Percentiles rank a stretch among this genome's conserved stretches.
Evolutionary conservation across 2,113 vertebrate species (phyloP).

Genomic region (Grus americana): DNA sequence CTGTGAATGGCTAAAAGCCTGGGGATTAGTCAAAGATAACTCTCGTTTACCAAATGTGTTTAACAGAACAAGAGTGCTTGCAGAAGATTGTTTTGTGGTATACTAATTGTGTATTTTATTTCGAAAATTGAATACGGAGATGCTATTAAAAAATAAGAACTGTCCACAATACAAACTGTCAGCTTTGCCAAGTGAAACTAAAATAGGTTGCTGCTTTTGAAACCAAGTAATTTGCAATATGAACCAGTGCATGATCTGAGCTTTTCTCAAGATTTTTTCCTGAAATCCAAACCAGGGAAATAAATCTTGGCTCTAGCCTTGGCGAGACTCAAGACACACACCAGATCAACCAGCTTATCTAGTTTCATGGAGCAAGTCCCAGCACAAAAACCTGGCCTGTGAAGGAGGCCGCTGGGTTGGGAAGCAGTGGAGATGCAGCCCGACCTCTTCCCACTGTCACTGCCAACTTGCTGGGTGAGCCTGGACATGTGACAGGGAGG

Average conservation of each 20-base stretch:
- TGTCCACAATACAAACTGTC: not conserved
- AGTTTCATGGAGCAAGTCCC: not conserved
- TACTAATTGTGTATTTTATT: not conserved
- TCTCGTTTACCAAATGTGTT: not conserved
- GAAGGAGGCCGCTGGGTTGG: not conserved
- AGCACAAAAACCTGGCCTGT: not conserved
- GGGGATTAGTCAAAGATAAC: conserved; percentile 12
- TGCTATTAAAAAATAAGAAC: not conserved
- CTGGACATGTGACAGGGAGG: accelerated
- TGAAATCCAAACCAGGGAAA: not conserved
- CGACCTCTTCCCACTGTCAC: not conserved
- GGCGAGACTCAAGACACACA: accelerated
- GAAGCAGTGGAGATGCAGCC: not conserved
- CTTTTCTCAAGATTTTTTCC: not conserved
- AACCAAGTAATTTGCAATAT: not conserved
- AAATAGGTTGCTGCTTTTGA: not conserved
- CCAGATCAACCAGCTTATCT: not conserved
- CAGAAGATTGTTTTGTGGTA: not conserved
- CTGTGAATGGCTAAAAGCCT: conserved; percentile 4
- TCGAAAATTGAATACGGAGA: not conserved
- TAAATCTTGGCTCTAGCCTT: not conserved
- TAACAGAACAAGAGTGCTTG: not conserved
- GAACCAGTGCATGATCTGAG: not conserved
- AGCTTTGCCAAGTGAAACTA: not conserved
- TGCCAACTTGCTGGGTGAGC: not conserved